These are phyloP conservation scores for Myiozetetes cayanensis DNA, from an alignment of 2,113 vertebrate species.

Conservation along the genomic window DNA sequence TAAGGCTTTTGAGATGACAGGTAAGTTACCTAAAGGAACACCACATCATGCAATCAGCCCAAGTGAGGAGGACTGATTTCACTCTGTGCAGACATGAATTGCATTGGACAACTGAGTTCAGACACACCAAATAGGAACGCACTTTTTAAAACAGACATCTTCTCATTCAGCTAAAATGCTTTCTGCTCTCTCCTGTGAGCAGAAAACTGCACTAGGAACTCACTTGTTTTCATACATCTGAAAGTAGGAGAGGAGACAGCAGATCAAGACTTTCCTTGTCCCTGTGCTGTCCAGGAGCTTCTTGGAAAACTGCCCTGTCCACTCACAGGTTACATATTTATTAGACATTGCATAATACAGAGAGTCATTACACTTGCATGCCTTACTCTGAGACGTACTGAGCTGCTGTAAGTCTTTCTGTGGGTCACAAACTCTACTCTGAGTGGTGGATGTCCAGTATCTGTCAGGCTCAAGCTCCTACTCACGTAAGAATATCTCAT, in stretches of 20 bases:
- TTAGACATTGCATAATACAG: neutral
- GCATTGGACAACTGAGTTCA: neutral
- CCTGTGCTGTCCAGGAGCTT: neutral
- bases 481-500: neutral
- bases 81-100: neutral
- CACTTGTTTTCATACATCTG: neutral
- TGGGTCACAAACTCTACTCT: neutral
- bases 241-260: neutral
- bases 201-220: neutral
- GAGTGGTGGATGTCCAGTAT: neutral
- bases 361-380: neutral
- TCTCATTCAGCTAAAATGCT: neutral
- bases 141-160: neutral
- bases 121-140: neutral
- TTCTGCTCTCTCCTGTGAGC: neutral
- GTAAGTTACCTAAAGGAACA: neutral
- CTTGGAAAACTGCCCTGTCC: neutral
- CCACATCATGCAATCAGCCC: neutral
- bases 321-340: neutral
- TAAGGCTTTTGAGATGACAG: neutral
- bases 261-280: neutral
- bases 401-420: neutral
- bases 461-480: neutral
- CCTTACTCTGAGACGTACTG: neutral
- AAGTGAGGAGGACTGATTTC: neutral